A percentile compares a stretch with the other conserved stretches of the same genome.
Conservation (phyloP, 2,888 invertebrate genomes). For the Plusia festucae region DNA sequence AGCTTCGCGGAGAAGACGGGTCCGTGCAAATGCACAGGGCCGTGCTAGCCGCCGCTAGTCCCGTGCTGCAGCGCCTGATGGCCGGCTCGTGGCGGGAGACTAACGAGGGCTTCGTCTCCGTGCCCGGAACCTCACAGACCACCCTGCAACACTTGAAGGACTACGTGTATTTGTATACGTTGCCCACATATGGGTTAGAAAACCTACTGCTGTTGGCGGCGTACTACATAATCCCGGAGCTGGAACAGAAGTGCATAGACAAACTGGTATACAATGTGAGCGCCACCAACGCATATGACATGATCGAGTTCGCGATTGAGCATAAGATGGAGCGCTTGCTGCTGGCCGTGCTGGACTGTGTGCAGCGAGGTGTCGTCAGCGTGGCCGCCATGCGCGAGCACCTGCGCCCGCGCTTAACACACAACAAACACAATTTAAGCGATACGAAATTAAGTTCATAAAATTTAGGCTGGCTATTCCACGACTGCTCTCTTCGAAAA, state of each 20-base stretch:
- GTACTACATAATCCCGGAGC: constrained; percentile 72
- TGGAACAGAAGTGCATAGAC: constrained; percentile 70
- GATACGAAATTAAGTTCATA: background rate
- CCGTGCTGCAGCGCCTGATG: constrained; percentile 70
- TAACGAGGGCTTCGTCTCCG: constrained; percentile 64
- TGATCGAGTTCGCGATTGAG: constrained; percentile 70
- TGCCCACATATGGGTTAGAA: constrained; percentile 66
- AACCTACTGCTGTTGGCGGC: constrained; percentile 69
- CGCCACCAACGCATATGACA: constrained; percentile 43
- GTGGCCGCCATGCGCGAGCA: constrained; percentile 64
- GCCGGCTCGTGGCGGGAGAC: constrained; percentile 71
- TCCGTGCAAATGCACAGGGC: constrained; percentile 69
- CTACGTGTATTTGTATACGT: constrained; percentile 67
- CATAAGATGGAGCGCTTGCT: constrained; percentile 65
- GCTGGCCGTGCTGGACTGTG: constrained; percentile 65
- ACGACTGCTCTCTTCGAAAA: too few relatives aligned
- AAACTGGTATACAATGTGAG: constrained; percentile 54
- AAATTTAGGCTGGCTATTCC: too few relatives aligned
- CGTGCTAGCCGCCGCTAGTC: constrained; percentile 70
- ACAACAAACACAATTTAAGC: background rate
- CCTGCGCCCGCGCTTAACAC: constrained; percentile 35
- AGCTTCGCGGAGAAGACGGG: constrained; percentile 70
- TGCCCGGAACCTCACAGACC: constrained; percentile 63
- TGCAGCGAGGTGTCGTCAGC: constrained; percentile 58
- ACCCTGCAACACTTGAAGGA: constrained; percentile 70